Conservation (phyloP, 1,140 invertebrate genomes). For the Megalonaias nervosa region DNA sequence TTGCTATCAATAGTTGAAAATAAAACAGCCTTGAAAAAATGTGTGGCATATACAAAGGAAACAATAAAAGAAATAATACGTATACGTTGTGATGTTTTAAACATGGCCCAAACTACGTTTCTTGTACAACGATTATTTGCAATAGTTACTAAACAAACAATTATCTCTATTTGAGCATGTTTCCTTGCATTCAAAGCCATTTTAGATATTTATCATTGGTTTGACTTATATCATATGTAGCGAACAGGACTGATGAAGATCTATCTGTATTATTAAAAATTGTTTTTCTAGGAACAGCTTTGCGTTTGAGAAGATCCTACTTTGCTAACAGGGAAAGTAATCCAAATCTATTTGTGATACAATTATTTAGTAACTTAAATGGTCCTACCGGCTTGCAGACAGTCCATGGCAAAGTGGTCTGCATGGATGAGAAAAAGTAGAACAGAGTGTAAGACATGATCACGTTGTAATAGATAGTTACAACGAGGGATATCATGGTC, state of each 20-base stretch:
- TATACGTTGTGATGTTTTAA: too few species aligned
- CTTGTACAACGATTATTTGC: too few species aligned
- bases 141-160: too few species aligned
- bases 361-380: background rate
- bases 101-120: too few species aligned
- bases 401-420: slow-evolving; percentile 71
- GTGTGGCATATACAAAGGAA: too few species aligned
- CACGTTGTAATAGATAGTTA: slow-evolving; percentile 77
- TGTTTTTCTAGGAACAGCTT: background rate
- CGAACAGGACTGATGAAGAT: background rate
- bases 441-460: slow-evolving; percentile 71
- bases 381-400: slow-evolving; percentile 67
- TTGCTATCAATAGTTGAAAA: too few species aligned
- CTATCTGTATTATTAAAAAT: background rate
- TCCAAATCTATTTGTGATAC: background rate
- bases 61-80: too few species aligned
- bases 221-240: background rate
- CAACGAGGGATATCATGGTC: slow-evolving; percentile 85
- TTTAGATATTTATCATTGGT: background rate
- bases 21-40: too few species aligned
- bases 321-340: background rate
- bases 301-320: background rate
- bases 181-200: too few species aligned
- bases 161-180: too few species aligned
- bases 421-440: slow-evolving; percentile 70